These are phyloP conservation scores for Vulpes vulpes DNA, from an alignment of 2,113 vertebrate genomes.

Conservation along the genomic window DNA sequence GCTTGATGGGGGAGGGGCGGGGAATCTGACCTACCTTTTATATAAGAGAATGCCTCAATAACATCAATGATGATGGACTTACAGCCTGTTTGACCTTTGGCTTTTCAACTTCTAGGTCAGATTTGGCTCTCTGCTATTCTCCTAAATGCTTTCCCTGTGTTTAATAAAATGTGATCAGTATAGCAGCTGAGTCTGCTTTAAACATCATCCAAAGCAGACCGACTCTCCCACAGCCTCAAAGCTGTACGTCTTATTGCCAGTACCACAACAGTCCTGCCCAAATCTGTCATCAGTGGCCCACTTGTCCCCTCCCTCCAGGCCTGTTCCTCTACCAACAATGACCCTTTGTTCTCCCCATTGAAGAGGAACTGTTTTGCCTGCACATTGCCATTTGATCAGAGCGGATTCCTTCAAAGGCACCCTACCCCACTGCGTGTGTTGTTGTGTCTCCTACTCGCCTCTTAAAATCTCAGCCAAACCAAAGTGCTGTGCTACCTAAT, in stretches of 20 bases:
- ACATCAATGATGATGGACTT: slow-evolving; percentile 76
- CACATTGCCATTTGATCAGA: slow-evolving; percentile 81
- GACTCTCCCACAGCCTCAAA: slow-evolving; percentile 88
- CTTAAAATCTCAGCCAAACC: slow-evolving; percentile 83
- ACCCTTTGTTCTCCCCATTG: slow-evolving; percentile 80
- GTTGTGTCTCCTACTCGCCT: slow-evolving; percentile 81
- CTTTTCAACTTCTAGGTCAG: slow-evolving; percentile 84
- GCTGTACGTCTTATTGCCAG: slow-evolving; percentile 90
- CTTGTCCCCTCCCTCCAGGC: slow-evolving; percentile 83
- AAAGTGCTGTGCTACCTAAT: slow-evolving; percentile 88
- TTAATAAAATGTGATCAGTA: slow-evolving; percentile 86
- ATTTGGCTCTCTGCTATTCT: slow-evolving; percentile 87
- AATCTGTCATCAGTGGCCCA: slow-evolving; percentile 77
- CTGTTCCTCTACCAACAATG: slow-evolving; percentile 78
- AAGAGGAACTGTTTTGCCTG: slow-evolving; percentile 80
- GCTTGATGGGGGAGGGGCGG: slow-evolving; percentile 55
- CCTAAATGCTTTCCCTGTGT: slow-evolving; percentile 88
- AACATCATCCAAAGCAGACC: slow-evolving; percentile 86
- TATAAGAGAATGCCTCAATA: slow-evolving; percentile 76
- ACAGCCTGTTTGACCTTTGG: slow-evolving; percentile 86
- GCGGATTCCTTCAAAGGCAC: slow-evolving; percentile 80
- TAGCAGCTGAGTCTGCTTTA: slow-evolving; percentile 93
- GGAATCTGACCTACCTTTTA: slow-evolving; percentile 77
- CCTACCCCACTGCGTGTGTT: slow-evolving; percentile 76
- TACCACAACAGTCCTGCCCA: slow-evolving; percentile 87